A percentile compares a stretch with the other conserved stretches of the same genome.
phyloP scores from a whole-genome alignment of 1,140 invertebrate species.

The Acromyrmex echinatior region DNA sequence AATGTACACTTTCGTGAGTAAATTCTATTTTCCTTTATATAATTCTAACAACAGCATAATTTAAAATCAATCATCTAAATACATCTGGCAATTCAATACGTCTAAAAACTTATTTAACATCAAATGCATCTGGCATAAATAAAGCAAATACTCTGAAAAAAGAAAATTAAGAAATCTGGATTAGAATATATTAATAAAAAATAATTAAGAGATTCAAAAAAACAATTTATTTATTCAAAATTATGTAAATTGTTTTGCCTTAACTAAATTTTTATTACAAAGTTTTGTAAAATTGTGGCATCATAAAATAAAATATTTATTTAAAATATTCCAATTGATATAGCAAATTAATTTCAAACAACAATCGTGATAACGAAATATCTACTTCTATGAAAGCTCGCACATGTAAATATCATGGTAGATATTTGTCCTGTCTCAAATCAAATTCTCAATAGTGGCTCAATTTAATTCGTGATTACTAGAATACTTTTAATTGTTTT shows the following conservation, averaged over 20 bases:
- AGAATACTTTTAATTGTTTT: too few species aligned
- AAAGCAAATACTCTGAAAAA: neutral
- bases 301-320: neutral
- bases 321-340: neutral
- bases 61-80: neutral
- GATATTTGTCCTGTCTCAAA: conserved; percentile 92
- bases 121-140: conserved; percentile 86
- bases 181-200: conserved; percentile 3
- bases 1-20: conserved; percentile 1
- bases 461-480: too few species aligned
- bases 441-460: too few species aligned
- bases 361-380: conserved; percentile 90
- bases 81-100: neutral
- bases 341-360: neutral
- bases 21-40: neutral
- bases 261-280: neutral
- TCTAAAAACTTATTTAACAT: conserved; percentile 87
- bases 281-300: neutral
- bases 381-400: conserved; percentile 89
- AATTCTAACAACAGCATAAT: neutral
- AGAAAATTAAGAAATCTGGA: neutral
- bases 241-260: neutral
- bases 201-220: neutral
- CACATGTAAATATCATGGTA: conserved; percentile 90
- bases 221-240: neutral